Percentiles rank a stretch among this genome's conserved stretches.
These are phyloP conservation scores for Listronotus oregonensis DNA, from an alignment of 1,140 invertebrate species.

Conservation along the genomic window DNA sequence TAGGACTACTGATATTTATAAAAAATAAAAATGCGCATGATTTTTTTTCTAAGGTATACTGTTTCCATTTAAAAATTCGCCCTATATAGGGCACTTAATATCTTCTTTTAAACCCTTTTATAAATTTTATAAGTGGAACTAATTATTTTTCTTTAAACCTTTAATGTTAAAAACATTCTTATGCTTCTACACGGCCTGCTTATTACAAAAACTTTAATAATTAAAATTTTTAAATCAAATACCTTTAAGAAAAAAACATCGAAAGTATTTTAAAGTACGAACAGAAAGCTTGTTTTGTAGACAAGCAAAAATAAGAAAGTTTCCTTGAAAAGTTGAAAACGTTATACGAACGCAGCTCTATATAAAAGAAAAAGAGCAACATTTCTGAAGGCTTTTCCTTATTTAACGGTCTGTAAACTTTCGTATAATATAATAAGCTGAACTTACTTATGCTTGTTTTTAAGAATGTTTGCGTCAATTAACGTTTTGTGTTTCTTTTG, in stretches of 20 bases:
- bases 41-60: too few species aligned
- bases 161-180: too few species aligned
- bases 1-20: too few species aligned
- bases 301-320: slow-evolving; percentile 28
- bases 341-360: slow-evolving; percentile 22
- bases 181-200: too few species aligned
- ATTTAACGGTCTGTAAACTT: slow-evolving; percentile 30
- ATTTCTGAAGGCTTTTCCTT: slow-evolving; percentile 30
- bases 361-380: slow-evolving; percentile 22
- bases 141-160: too few species aligned
- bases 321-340: slow-evolving; percentile 26
- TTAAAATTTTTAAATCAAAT: slow-evolving; percentile 27
- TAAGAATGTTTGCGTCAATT: slow-evolving; percentile 23
- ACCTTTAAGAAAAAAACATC: slow-evolving; percentile 20
- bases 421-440: slow-evolving; percentile 28
- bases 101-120: too few species aligned
- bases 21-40: too few species aligned
- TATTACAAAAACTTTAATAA: slow-evolving; percentile 19
- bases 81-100: too few species aligned
- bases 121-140: too few species aligned
- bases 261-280: slow-evolving; percentile 16
- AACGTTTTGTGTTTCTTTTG: slow-evolving; percentile 8
- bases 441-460: slow-evolving; percentile 17
- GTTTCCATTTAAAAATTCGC: too few species aligned
- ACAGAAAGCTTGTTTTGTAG: slow-evolving; percentile 21